Conservation (phyloP, 2,888 invertebrate genomes). For the Macaria liturata region DNA sequence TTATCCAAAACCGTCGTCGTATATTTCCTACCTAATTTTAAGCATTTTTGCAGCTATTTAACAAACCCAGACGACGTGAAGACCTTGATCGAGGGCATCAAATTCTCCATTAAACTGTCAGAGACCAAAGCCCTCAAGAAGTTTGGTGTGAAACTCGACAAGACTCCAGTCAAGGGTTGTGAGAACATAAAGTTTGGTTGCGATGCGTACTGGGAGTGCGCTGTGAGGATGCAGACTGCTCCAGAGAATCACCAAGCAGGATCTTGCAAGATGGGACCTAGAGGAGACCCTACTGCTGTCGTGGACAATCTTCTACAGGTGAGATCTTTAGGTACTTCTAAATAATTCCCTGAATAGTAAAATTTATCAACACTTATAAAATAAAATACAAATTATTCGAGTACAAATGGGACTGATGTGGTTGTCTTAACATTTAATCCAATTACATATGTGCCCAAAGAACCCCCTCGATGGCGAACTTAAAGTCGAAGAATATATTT, state of each 20-base stretch:
- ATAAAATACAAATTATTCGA: too few relatives aligned
- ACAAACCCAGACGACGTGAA: constrained; percentile 91
- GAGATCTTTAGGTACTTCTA: neutral
- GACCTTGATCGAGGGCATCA: constrained; percentile 91
- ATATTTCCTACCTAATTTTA: too few relatives aligned
- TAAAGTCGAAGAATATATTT: too few relatives aligned
- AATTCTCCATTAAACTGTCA: constrained; percentile 88
- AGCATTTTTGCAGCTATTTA: constrained; percentile 81
- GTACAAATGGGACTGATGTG: too few relatives aligned
- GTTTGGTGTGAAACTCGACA: constrained; percentile 90
- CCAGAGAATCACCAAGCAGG: constrained; percentile 94
- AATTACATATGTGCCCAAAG: too few relatives aligned
- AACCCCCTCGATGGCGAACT: too few relatives aligned
- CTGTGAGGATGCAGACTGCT: constrained; percentile 88
- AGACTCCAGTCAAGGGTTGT: constrained; percentile 88
- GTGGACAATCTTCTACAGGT: constrained; percentile 87
- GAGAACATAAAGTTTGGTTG: constrained; percentile 88
- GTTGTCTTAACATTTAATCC: too few relatives aligned
- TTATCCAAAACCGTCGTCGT: too few relatives aligned
- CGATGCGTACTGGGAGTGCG: constrained; percentile 92
- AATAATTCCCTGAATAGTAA: too few relatives aligned
- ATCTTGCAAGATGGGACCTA: constrained; percentile 92
- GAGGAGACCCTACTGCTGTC: constrained; percentile 87
- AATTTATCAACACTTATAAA: too few relatives aligned
- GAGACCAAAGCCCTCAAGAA: constrained; percentile 84